These are phyloP conservation scores for Drosophila villosipedis DNA, from an alignment of 2,888 invertebrate genomes.

Conservation along the genomic window DNA sequence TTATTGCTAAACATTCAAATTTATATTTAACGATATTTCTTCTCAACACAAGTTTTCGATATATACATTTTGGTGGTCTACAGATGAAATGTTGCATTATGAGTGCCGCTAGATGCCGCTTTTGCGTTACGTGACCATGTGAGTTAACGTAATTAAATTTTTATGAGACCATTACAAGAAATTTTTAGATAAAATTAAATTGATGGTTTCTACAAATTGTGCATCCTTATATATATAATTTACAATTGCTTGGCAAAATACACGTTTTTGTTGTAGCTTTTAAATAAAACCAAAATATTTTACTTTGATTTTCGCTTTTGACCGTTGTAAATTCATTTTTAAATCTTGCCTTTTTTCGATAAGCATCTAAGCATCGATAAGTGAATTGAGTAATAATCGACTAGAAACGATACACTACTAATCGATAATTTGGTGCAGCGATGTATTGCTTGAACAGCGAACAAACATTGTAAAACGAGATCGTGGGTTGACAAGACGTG, in stretches of 20 bases:
- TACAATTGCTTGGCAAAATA: background rate
- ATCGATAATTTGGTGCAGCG: slow-evolving; percentile 22
- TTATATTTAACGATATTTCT: slow-evolving; percentile 1
- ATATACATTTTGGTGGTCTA: slow-evolving; percentile 17
- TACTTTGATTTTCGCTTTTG: background rate
- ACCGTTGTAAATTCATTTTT: background rate
- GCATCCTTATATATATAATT: background rate
- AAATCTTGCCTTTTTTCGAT: background rate
- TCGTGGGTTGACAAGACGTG: slow-evolving; percentile 64
- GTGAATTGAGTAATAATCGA: slow-evolving; percentile 8
- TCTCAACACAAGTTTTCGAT: slow-evolving; percentile 24
- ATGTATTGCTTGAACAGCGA: slow-evolving; percentile 17
- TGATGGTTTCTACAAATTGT: background rate
- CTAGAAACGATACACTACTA: background rate
- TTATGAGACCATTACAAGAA: no score
- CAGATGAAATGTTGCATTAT: background rate
- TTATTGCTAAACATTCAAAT: slow-evolving; percentile 11
- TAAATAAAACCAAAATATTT: background rate
- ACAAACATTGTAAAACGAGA: slow-evolving; percentile 55
- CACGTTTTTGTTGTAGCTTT: background rate
- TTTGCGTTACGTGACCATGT: background rate
- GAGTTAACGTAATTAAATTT: background rate
- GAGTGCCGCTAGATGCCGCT: background rate
- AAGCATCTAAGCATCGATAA: slow-evolving; percentile 7
- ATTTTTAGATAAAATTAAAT: background rate